phyloP scores from a whole-genome alignment of 2,888 invertebrate species.

The Diabrotica balteata region DNA sequence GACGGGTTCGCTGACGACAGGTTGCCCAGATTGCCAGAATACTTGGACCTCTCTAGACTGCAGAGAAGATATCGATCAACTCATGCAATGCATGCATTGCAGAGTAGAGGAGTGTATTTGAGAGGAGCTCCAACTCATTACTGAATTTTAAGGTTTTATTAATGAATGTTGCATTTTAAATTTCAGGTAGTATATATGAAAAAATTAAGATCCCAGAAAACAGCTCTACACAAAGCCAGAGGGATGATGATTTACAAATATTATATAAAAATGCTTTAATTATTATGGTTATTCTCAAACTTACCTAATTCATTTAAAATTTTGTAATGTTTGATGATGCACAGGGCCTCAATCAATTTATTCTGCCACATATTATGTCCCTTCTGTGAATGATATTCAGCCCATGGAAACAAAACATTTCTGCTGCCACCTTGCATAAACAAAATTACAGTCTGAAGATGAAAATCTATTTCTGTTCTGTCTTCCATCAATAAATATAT shows the following conservation, averaged over 20 bases:
- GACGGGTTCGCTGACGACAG: too few relatives aligned
- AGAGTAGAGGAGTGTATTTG: too few relatives aligned
- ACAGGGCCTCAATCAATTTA: constrained; percentile 63
- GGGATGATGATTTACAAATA: too few relatives aligned
- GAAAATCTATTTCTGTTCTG: constrained; percentile 8
- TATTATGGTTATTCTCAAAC: background rate
- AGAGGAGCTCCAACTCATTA: too few relatives aligned
- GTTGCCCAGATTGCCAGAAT: too few relatives aligned
- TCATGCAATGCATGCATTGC: too few relatives aligned
- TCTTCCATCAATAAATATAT: constrained; percentile 34
- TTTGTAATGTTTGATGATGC: constrained; percentile 60
- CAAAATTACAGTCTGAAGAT: constrained; percentile 16
- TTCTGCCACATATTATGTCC: constrained; percentile 57
- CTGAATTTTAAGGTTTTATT: background rate
- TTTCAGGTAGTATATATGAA: too few relatives aligned
- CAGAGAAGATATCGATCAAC: too few relatives aligned
- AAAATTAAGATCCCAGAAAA: too few relatives aligned
- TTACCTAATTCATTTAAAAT: constrained; percentile 42
- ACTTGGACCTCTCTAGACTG: too few relatives aligned
- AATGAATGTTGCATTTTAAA: too few relatives aligned
- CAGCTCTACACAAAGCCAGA: background rate
- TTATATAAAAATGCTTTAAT: too few relatives aligned
- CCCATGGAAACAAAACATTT: constrained; percentile 50
- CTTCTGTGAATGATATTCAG: constrained; percentile 38
- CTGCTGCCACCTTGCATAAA: constrained; percentile 16